Base-by-base conservation (phyloP, 2,113 vertebrate species). In the Paratilapia polleni region DNA sequence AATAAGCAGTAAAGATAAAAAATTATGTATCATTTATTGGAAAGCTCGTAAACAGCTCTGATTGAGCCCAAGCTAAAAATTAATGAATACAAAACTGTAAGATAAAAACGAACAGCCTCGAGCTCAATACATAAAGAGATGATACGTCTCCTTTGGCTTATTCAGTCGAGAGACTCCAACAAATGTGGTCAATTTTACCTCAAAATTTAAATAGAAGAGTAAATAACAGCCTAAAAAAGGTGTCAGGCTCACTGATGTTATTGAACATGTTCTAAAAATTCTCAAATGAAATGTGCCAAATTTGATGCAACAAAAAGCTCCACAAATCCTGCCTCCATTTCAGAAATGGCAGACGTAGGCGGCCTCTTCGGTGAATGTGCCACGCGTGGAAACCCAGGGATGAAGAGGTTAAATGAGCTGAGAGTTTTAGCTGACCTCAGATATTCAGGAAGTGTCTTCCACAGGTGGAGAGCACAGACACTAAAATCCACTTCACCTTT, bases 401-500 rank as follows among this genome's bases (percentile, higher is more conserved):
- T 73, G 68, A 54, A 52, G 47, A 34, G 47, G 47, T 54, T 73
- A 31, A 73, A 20, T 43, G 43, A 73, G 10, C 47, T 6, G 15
- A 12, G 43, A 31, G 47, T 17, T 73, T 73, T 49, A 73, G 47
- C 68, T 20, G 43, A 49, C 15, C 47, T 17, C 6, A 19, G 66
- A 31, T 47, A 4, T 47, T 14, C 10, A 4, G 2, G 12, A 12
- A 43, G 11, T 11, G 11, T 43, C 41, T 43, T 43, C 41, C 41
- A 43, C 38, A 41, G 38, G 38, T 12, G 38, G 38, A 41, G 38
- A 12, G 11, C 38, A 43, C 13, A 43, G 13, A 43, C 5, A 4
- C 41, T 47, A 47, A 47, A 47, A 68, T 70, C 43, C 66, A 70
- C 43, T 52, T 52, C 68, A 73, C 26, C 47, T 54, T 36, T 8